phyloP scores from a whole-genome alignment of 2,888 invertebrate species.

The Homarus gammarus region DNA sequence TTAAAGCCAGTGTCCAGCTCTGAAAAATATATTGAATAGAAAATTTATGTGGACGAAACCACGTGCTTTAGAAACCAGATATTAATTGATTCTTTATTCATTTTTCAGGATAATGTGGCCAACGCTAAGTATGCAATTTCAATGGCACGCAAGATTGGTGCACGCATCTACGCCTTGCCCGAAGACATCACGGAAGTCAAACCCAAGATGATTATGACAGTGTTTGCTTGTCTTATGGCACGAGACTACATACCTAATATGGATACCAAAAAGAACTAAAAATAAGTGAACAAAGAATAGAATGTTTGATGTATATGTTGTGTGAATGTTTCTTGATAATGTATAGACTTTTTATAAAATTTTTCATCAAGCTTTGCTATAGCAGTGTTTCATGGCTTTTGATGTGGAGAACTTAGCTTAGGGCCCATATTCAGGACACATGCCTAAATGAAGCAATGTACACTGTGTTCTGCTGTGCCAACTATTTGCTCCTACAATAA shows the following conservation, averaged over 20 bases:
- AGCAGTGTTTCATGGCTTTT: constrained; percentile 28
- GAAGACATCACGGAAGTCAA: constrained; percentile 99
- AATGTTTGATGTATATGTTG: constrained; percentile 37
- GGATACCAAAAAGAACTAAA: constrained; percentile 81
- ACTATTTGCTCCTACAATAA: neutral
- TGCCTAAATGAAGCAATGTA: constrained; percentile 24
- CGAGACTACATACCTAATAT: constrained; percentile 95
- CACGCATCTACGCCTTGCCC: constrained; percentile 97
- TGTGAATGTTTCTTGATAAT: constrained; percentile 46
- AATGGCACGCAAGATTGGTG: constrained; percentile 98
- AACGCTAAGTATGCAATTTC: constrained; percentile 99
- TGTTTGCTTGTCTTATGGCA: constrained; percentile 99
- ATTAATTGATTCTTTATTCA: neutral
- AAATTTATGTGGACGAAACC: no score
- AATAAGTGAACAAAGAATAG: constrained; percentile 11
- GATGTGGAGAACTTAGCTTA: constrained; percentile 4
- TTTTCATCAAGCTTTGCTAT: constrained; percentile 52
- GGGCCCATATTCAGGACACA: constrained; percentile 20
- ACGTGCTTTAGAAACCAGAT: no score
- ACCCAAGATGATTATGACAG: constrained; percentile 99
- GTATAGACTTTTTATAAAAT: constrained; percentile 56
- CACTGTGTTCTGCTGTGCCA: constrained; percentile 28
- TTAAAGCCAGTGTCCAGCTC: no score
- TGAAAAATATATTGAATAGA: no score
- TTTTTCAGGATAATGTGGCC: constrained; percentile 90